Percentiles rank a stretch among this genome's conserved stretches.
phyloP scores from a whole-genome alignment of 2,797 vertebrate species.

The Nyctalus aviator region DNA sequence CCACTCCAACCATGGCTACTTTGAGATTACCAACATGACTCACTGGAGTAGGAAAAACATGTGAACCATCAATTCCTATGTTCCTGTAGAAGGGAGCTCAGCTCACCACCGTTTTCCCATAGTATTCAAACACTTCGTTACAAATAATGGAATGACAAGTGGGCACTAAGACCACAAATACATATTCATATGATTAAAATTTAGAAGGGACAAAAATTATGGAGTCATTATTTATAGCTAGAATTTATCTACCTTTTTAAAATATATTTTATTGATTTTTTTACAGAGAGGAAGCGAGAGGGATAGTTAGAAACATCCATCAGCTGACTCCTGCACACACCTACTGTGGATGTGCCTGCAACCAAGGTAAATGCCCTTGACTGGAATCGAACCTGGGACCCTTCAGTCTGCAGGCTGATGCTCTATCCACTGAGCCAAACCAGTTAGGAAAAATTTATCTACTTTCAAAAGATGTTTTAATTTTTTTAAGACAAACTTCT shows the following conservation, averaged over 20 bases:
- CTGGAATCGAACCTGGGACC: too few species aligned
- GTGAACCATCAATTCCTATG: background rate
- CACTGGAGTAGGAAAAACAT: background rate
- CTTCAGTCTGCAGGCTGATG: too few species aligned
- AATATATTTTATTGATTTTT: too few species aligned
- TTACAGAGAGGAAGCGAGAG: too few species aligned
- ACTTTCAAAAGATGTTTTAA: background rate
- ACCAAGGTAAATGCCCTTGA: too few species aligned
- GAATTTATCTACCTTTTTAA: background rate
- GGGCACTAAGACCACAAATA: background rate
- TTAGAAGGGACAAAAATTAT: background rate
- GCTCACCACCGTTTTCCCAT: background rate
- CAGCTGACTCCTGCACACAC: too few species aligned
- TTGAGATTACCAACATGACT: background rate
- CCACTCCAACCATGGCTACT: background rate
- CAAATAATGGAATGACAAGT: background rate
- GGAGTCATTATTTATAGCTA: background rate
- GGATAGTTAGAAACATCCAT: too few species aligned
- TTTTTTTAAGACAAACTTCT: constrained; percentile 13
- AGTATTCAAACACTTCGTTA: background rate
- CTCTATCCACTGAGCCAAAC: too few species aligned
- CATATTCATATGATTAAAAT: background rate
- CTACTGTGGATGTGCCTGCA: too few species aligned
- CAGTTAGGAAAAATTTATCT: too few species aligned
- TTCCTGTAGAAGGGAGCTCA: background rate